Conservation (phyloP, 2,888 invertebrate species). For the Cataglyphis albicans region DNA sequence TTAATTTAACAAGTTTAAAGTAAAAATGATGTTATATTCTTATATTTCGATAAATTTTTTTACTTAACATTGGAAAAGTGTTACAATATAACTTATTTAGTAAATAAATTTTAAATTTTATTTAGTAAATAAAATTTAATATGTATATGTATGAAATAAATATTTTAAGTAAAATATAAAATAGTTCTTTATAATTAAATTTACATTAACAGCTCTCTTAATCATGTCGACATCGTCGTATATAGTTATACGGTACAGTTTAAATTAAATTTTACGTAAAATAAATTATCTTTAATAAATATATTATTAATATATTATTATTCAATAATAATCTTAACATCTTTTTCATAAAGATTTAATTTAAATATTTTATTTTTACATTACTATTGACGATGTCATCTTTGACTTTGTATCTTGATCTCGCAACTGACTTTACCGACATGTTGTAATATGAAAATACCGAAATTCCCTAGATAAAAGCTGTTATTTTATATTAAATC, state of each 20-base stretch:
- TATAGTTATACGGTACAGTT: background rate
- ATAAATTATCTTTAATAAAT: background rate
- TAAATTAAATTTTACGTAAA: background rate
- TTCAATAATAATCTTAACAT: background rate
- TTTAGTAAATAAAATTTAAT: background rate
- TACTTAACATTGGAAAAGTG: background rate
- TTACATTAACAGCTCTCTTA: background rate
- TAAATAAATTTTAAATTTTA: background rate
- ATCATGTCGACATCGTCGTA: background rate
- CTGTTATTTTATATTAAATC: background rate
- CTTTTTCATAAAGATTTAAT: background rate
- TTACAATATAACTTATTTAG: background rate
- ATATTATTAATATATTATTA: background rate
- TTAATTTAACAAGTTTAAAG: background rate
- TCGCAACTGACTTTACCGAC: constrained; percentile 27
- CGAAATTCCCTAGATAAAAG: constrained; percentile 27
- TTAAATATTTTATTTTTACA: background rate
- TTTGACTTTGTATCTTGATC: background rate
- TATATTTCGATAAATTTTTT: constrained; percentile 4
- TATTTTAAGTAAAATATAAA: background rate
- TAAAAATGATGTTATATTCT: background rate
- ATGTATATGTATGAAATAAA: background rate
- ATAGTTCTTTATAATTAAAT: background rate
- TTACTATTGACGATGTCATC: background rate
- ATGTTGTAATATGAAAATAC: constrained; percentile 16